These are phyloP conservation scores for Ctenopoma kingsleyae DNA, from an alignment of 2,797 vertebrate genomes.

Conservation along the genomic window DNA sequence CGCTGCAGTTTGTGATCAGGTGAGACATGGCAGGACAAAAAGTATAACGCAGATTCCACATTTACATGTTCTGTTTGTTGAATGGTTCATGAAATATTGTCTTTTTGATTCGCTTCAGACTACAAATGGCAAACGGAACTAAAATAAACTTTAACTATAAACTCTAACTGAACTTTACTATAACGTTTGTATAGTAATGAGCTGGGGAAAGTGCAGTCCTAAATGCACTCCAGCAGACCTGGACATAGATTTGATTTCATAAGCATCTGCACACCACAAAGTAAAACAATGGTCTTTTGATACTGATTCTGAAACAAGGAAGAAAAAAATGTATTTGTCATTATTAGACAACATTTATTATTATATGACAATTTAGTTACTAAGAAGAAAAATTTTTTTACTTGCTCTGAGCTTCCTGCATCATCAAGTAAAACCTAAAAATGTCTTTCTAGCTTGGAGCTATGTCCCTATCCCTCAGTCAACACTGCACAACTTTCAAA, in stretches of 20 bases:
- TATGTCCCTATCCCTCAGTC: constrained; percentile 10
- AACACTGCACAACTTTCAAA: neutral
- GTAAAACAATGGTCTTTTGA: neutral
- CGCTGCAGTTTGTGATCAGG: neutral
- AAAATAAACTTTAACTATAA: too few relatives aligned
- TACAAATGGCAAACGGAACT: too few relatives aligned
- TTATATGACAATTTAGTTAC: neutral
- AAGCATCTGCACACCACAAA: neutral
- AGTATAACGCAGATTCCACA: neutral
- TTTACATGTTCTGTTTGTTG: too few relatives aligned
- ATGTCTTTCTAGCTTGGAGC: constrained; percentile 17
- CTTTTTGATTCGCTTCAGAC: too few relatives aligned
- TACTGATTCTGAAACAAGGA: neutral
- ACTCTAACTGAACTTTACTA: too few relatives aligned
- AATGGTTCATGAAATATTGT: too few relatives aligned
- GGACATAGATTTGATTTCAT: neutral
- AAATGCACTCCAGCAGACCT: neutral
- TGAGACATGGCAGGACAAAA: neutral
- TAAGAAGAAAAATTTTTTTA: neutral
- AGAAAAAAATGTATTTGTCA: neutral
- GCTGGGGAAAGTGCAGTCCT: neutral
- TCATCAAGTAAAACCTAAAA: too few relatives aligned
- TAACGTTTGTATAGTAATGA: too few relatives aligned
- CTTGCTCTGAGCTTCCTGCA: too few relatives aligned
- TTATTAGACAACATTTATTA: neutral